phyloP scores from a whole-genome alignment of 2,888 invertebrate genomes.

The Metacarcinus magister region DNA sequence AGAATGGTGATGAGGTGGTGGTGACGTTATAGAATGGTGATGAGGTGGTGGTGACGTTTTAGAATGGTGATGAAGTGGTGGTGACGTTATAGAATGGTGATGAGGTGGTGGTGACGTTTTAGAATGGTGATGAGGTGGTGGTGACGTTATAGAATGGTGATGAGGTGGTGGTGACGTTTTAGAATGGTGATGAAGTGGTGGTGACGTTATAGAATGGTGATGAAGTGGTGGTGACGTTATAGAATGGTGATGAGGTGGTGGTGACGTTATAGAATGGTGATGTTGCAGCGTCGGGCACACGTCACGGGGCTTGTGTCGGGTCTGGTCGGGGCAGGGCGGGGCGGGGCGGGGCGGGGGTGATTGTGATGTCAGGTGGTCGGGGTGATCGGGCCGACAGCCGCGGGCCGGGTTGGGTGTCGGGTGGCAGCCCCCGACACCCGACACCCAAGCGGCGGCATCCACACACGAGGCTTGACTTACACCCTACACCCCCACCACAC shows the following conservation, averaged over 20 bases:
- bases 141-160: neutral
- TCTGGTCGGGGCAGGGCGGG: neutral
- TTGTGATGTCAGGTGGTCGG: conserved; percentile 55
- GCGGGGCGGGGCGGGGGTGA: conserved; percentile 40
- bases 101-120: neutral
- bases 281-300: neutral
- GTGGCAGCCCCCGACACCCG: conserved; percentile 33
- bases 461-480: conserved; percentile 14
- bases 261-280: neutral
- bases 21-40: neutral
- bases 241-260: neutral
- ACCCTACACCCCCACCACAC: neutral
- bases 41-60: neutral
- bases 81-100: neutral
- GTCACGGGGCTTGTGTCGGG: neutral
- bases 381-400: conserved; percentile 52
- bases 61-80: neutral
- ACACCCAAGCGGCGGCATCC: conserved; percentile 34
- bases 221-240: neutral
- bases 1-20: neutral
- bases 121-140: neutral
- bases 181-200: neutral
- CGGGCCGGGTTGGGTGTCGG: conserved; percentile 37
- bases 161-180: neutral
- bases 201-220: neutral